Base-by-base conservation (phyloP, 37 sponge, comb jelly and placozoan genomes). In the Agelas oroides region DNA sequence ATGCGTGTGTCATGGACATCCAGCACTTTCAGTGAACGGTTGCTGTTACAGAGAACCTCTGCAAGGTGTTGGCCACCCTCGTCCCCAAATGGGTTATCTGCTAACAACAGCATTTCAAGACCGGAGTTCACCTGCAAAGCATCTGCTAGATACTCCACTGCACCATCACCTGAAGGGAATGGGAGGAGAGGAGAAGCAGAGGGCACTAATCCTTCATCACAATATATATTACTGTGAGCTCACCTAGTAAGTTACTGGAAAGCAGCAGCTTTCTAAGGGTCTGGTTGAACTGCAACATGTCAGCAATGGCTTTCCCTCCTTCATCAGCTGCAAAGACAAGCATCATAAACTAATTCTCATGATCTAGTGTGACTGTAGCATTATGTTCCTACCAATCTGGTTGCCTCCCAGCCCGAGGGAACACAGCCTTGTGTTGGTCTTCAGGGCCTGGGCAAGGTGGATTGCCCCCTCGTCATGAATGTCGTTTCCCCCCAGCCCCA, bases 61-160 rank as follows among this genome's bases (percentile, higher is more conserved):
- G 84, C 41, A 53, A 96, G 80, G 24, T 79, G 88, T 28, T 36
- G 37, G 35, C 88, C 92, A 12, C 94, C 94, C 78, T 96, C 97
- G 78, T 96, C 94, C 0, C 94, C 89, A 81, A 96, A 90, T 5
- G 97, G 94, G 55, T 93, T 96, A 71, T 93, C 94, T 12, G 94
- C 97, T 61, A 96, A 39, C 2, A 91, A 84, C 46, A 96, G 75
- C 73, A 82, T 88, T 59, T 93, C 94, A 46, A 96, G 92, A 28
- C 78, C 77, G n/a, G 85, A 70, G 71, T 96, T 93, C 54, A 60
- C 56, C 0, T 28, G 46, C 71, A 96, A 59, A 55, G 83, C 89
- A 23, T 76, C 83, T 15, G 97, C 88, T 0, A 96, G 20, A n/a
- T 69, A 37, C n/a, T 65, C 82, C 36, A 90, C 85, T n/a, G 86